Conservation (phyloP, 1,140 invertebrate genomes). For the Euwallacea fornicatus region DNA sequence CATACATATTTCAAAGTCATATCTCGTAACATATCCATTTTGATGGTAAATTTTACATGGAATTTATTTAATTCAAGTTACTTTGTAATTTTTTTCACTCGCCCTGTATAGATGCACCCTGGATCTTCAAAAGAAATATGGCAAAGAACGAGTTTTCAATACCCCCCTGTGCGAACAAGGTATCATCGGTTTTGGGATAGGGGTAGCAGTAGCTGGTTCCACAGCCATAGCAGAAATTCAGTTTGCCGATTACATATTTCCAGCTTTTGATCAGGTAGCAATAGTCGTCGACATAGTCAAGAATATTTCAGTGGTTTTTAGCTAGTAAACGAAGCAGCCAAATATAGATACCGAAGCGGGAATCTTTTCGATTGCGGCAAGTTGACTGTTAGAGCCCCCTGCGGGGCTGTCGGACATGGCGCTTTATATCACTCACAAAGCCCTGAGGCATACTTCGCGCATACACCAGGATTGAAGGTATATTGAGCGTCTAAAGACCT, state of each 20-base stretch:
- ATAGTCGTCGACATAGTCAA: background rate
- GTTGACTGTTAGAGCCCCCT: slow-evolving; percentile 88
- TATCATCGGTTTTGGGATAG: slow-evolving; percentile 97
- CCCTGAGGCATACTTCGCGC: slow-evolving; percentile 96
- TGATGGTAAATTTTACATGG: no score
- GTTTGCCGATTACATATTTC: slow-evolving; percentile 99
- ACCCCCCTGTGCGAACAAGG: slow-evolving; percentile 98
- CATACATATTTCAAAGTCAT: no score
- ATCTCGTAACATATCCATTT: no score
- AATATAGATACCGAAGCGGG: slow-evolving; percentile 92
- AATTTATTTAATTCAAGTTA: no score
- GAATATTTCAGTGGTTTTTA: slow-evolving; percentile 47
- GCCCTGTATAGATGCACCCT: slow-evolving; percentile 79
- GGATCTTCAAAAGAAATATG: slow-evolving; percentile 92
- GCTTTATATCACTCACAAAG: slow-evolving; percentile 98
- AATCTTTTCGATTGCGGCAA: slow-evolving; percentile 88
- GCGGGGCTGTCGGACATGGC: slow-evolving; percentile 88
- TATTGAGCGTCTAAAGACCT: background rate
- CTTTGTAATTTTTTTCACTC: no score
- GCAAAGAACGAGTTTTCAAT: slow-evolving; percentile 93
- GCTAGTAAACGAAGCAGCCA: slow-evolving; percentile 90
- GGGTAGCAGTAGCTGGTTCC: slow-evolving; percentile 82
- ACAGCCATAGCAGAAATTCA: slow-evolving; percentile 99
- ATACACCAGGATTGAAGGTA: slow-evolving; percentile 94
- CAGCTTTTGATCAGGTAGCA: slow-evolving; percentile 95